Evolutionary conservation across 2,113 vertebrate species (phyloP).

Genomic region (Oceanodroma tethys): DNA sequence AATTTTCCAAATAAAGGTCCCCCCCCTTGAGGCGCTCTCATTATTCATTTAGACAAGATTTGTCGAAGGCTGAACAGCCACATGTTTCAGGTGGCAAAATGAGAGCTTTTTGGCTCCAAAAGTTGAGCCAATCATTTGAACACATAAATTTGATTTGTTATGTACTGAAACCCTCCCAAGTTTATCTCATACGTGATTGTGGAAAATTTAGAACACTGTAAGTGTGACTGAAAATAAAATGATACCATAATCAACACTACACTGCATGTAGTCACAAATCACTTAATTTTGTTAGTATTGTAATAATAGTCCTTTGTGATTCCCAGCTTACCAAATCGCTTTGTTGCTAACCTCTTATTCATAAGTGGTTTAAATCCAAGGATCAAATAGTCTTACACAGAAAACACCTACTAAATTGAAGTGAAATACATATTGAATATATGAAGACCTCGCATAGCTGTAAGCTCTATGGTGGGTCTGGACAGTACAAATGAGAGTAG

Average conservation of each 20-base stretch:
- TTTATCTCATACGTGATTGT: not conserved
- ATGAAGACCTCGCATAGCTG: not conserved
- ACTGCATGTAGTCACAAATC: not conserved
- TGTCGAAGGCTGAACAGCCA: not conserved
- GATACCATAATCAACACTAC: rapidly evolving
- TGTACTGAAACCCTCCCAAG: not conserved
- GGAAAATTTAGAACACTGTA: not conserved
- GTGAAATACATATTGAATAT: not conserved
- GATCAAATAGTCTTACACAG: not conserved
- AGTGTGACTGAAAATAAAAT: not conserved
- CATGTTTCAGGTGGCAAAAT: not conserved
- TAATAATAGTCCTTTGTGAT: not conserved
- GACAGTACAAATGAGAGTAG: not conserved
- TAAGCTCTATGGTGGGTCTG: not conserved
- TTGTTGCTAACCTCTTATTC: not conserved
- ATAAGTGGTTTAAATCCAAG: not conserved
- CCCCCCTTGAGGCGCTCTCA: rapidly evolving
- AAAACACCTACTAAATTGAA: not conserved
- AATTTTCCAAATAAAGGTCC: not conserved
- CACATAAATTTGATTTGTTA: not conserved
- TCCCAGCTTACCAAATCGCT: not conserved
- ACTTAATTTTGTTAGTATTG: not conserved
- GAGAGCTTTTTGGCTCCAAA: not conserved
- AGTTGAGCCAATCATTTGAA: not conserved
- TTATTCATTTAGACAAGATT: not conserved